These are phyloP conservation scores for Aramus guarauna DNA, from an alignment of 2,113 vertebrate genomes.

Conservation along the genomic window DNA sequence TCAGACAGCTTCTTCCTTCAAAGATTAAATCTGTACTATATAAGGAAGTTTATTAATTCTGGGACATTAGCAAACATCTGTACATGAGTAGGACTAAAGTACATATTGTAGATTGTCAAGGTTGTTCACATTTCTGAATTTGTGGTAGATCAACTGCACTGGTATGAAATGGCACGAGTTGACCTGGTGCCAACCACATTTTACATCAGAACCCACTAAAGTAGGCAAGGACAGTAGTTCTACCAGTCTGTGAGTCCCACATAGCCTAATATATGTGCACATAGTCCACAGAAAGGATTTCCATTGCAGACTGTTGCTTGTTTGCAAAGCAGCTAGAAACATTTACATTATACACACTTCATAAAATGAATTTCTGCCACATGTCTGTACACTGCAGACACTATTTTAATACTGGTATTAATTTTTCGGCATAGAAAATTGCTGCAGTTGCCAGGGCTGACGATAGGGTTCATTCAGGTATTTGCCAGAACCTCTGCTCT, in stretches of 20 bases:
- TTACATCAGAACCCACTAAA: neutral
- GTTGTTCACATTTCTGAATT: neutral
- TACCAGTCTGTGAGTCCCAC: neutral
- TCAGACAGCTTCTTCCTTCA: neutral
- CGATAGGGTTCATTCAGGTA: neutral
- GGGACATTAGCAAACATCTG: neutral
- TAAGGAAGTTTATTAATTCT: neutral
- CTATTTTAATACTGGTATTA: neutral
- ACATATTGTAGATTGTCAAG: neutral
- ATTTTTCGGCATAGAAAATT: neutral
- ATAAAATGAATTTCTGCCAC: neutral
- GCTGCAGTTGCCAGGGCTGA: neutral
- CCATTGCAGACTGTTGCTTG: neutral
- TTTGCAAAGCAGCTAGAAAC: neutral
- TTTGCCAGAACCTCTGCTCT: neutral
- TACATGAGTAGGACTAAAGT: neutral
- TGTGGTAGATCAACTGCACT: neutral
- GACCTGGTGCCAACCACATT: neutral
- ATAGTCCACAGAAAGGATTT: neutral
- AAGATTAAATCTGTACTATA: neutral
- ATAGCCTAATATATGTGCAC: neutral
- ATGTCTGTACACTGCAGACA: neutral
- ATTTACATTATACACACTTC: neutral
- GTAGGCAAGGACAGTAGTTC: neutral
- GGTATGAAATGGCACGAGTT: neutral